These are phyloP conservation scores for Crocuta crocuta DNA, from an alignment of 2,113 vertebrate genomes.

Conservation along the genomic window DNA sequence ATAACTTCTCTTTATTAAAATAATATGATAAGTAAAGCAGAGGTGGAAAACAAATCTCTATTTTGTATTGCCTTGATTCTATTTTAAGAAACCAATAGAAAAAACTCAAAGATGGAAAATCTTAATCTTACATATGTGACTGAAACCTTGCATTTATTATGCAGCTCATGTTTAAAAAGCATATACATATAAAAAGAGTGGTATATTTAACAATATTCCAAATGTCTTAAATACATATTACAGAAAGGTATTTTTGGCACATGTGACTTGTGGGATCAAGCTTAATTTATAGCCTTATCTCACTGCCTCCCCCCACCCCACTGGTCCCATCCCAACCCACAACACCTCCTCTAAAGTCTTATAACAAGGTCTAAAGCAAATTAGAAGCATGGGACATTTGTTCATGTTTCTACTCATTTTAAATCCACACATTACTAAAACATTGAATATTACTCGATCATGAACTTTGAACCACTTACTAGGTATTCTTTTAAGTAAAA, in stretches of 20 bases:
- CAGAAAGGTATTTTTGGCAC: neutral
- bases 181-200: neutral
- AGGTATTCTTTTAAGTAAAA: conserved; percentile 9
- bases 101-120: neutral
- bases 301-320: too few species aligned
- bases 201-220: neutral
- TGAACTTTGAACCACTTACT: neutral
- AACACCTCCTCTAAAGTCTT: neutral
- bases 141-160: neutral
- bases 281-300: neutral
- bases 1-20: neutral
- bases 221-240: neutral
- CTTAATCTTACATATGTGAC: neutral
- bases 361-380: neutral
- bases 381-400: neutral
- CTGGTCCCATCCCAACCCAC: neutral
- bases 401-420: neutral
- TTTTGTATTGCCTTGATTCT: neutral
- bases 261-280: neutral
- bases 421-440: neutral
- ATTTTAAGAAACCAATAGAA: neutral
- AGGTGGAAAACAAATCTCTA: neutral
- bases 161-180: neutral
- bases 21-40: neutral
- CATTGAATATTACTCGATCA: neutral